Conservation (phyloP, 1,140 invertebrate species). For the Heterodera carotae region DNA sequence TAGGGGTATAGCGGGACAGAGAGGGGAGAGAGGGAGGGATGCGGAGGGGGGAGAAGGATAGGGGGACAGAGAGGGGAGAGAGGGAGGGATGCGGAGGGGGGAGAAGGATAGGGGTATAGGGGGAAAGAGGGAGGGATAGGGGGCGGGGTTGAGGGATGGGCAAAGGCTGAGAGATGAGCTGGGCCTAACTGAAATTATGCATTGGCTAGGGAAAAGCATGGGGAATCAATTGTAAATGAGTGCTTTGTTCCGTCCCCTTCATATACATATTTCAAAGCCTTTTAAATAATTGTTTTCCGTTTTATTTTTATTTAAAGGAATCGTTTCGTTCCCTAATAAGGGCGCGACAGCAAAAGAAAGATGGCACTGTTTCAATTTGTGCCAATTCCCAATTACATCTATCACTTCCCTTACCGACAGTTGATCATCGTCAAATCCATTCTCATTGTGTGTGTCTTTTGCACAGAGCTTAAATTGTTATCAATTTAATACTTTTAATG, state of each 20-base stretch:
- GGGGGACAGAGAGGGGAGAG: too few relatives aligned
- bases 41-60: too few relatives aligned
- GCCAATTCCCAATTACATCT: slow-evolving; percentile 7
- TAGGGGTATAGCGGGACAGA: too few relatives aligned
- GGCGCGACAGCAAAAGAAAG: not conserved
- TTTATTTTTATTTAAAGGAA: not conserved
- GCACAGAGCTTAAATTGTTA: slow-evolving; percentile 4
- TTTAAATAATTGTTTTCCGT: not conserved
- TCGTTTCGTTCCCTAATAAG: not conserved
- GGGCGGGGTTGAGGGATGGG: not conserved
- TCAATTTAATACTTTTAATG: not conserved
- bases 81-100: too few relatives aligned
- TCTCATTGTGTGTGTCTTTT: slow-evolving; percentile 13
- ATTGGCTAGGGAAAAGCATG: not conserved
- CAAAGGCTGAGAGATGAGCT: too few relatives aligned
- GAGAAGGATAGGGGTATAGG: too few relatives aligned
- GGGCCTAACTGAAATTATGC: not conserved
- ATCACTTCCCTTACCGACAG: slow-evolving; percentile 6
- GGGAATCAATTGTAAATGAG: not conserved
- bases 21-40: too few relatives aligned
- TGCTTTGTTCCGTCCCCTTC: not conserved
- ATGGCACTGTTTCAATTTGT: slow-evolving; percentile 5
- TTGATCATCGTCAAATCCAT: not conserved
- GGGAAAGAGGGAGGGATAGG: not conserved
- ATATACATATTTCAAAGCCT: too few relatives aligned